Conservation (phyloP, 2,113 vertebrate genomes). For the Chionomys nivalis region DNA sequence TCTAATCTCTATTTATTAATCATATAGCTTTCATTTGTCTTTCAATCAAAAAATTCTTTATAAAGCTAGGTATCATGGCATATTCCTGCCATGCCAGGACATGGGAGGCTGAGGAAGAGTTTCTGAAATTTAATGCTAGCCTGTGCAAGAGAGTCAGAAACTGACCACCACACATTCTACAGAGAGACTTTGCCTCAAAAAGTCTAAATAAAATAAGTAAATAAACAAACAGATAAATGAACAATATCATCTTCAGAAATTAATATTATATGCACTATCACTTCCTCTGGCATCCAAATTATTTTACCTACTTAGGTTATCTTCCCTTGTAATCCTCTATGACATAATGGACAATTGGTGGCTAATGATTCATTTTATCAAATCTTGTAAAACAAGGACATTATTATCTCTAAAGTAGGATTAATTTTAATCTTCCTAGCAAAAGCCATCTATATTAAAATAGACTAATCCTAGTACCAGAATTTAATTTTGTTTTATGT, state of each 20-base stretch:
- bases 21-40: not conserved
- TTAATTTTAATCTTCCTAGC: constrained; percentile 10
- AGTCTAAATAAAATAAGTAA: not conserved
- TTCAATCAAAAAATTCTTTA: not conserved
- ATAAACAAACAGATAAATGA: no score
- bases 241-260: not conserved
- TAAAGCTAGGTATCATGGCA: no score
- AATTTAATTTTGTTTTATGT: not conserved
- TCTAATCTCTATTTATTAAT: not conserved
- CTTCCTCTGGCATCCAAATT: not conserved
- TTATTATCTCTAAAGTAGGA: not conserved
- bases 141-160: not conserved
- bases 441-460: not conserved
- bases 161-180: not conserved
- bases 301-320: not conserved
- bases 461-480: not conserved
- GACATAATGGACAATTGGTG: not conserved
- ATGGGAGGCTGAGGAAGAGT: no score
- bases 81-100: not conserved
- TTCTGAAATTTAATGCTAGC: not conserved
- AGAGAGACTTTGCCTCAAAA: not conserved
- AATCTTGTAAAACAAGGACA: constrained; percentile 32
- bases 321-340: not conserved
- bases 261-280: not conserved
- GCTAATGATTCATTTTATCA: constrained; percentile 41